These are phyloP conservation scores for Tachysurus fulvidraco DNA, from an alignment of 2,113 vertebrate species.

Conservation along the genomic window DNA sequence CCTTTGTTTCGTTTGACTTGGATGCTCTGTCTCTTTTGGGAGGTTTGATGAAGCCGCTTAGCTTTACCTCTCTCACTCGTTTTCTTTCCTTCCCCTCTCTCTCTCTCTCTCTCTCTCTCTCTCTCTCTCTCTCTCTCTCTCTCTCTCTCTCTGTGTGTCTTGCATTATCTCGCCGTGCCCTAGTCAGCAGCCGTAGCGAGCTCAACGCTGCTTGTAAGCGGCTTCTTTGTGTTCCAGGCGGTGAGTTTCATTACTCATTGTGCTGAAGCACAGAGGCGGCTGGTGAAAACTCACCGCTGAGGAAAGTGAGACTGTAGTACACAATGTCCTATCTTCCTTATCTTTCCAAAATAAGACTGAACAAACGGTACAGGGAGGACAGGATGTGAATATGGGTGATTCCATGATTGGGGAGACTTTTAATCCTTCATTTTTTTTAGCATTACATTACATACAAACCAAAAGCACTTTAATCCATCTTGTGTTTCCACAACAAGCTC, in stretches of 20 bases:
- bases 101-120: neutral
- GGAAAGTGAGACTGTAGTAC: conserved; percentile 30
- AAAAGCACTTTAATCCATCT: neutral
- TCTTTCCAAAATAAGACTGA: conserved; percentile 27
- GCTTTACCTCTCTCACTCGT: conserved; percentile 1
- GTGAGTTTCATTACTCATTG: conserved; percentile 53
- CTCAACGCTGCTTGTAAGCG: conserved; percentile 42
- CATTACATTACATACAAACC: neutral
- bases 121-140: neutral
- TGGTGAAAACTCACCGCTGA: neutral
- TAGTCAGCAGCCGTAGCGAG: conserved; percentile 50
- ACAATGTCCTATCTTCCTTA: neutral
- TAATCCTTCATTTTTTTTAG: neutral
- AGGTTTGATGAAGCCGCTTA: conserved; percentile 56
- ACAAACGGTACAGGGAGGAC: neutral
- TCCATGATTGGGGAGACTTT: neutral
- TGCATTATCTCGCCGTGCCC: conserved; percentile 43
- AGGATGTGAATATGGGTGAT: neutral
- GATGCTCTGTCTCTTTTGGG: conserved; percentile 46
- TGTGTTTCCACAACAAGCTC: neutral
- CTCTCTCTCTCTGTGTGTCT: conserved; percentile 18
- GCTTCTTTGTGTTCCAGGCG: conserved; percentile 49
- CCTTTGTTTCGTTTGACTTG: conserved; percentile 52
- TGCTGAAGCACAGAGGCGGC: conserved; percentile 40
- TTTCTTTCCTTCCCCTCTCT: neutral